These are phyloP conservation scores for Columba janthina DNA, from an alignment of 2,113 vertebrate genomes.

Conservation along the genomic window DNA sequence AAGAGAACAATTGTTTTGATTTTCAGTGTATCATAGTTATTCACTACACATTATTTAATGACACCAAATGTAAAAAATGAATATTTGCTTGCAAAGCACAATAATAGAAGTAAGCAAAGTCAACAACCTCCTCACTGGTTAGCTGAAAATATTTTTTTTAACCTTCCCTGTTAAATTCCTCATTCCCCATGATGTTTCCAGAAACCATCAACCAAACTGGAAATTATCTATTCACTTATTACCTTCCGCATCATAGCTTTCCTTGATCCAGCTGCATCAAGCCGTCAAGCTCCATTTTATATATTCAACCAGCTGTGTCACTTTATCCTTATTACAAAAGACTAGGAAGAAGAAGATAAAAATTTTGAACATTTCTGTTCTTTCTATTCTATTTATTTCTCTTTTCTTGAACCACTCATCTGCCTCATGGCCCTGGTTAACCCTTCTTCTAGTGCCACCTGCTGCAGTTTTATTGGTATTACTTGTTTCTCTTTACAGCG, in stretches of 20 bases:
- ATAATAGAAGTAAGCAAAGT: not conserved
- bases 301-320: not conserved
- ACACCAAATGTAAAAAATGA: not conserved
- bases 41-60: not conserved
- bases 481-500: not conserved
- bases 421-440: not conserved
- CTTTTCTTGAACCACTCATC: not conserved
- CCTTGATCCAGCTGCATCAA: not conserved
- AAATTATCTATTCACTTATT: not conserved
- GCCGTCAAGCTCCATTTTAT: not conserved
- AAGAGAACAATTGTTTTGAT: not conserved
- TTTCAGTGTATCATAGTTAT: not conserved
- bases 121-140: not conserved
- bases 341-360: not conserved
- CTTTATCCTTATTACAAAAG: not conserved
- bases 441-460: conserved; percentile 33
- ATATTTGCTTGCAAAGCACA: not conserved
- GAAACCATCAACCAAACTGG: not conserved
- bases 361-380: accelerated
- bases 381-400: not conserved
- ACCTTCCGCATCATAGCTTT: not conserved
- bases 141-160: not conserved
- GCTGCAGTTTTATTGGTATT: not conserved
- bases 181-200: not conserved
- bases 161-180: not conserved